These are phyloP conservation scores for Macquaria ambigua DNA, from an alignment of 2,113 vertebrate genomes.

Conservation along the genomic window DNA sequence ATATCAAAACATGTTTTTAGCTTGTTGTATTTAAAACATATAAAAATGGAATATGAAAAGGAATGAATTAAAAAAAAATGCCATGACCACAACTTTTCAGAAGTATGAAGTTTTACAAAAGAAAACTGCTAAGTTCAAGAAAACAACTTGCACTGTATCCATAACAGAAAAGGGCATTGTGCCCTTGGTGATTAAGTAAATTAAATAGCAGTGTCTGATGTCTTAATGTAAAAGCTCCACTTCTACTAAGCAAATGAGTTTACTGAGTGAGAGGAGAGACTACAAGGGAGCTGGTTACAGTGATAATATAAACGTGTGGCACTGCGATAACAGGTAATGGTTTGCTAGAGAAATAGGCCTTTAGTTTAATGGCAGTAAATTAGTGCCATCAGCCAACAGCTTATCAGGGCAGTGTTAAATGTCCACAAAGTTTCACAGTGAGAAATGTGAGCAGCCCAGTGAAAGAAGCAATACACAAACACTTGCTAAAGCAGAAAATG, in stretches of 20 bases:
- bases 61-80: background rate
- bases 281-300: background rate
- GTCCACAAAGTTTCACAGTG: conserved; percentile 6
- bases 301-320: conserved; percentile 19
- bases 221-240: background rate
- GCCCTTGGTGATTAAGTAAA: background rate
- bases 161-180: background rate
- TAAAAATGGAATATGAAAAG: background rate
- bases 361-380: conserved; percentile 28
- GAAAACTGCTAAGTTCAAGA: background rate
- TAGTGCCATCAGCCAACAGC: conserved; percentile 17
- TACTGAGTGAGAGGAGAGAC: conserved; percentile 1
- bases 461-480: conserved; percentile 4
- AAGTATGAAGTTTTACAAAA: background rate
- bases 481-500: conserved; percentile 3
- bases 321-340: conserved; percentile 26
- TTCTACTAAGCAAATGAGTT: conserved; percentile 4
- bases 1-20: background rate
- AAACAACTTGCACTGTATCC: background rate
- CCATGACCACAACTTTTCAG: background rate
- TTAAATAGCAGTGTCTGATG: background rate
- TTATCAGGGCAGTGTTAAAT: background rate
- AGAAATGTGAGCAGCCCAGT: conserved; percentile 11
- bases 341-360: conserved; percentile 7
- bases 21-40: background rate